Base-by-base conservation (phyloP, 2,113 vertebrate genomes). In the Lasiurus cinereus region DNA sequence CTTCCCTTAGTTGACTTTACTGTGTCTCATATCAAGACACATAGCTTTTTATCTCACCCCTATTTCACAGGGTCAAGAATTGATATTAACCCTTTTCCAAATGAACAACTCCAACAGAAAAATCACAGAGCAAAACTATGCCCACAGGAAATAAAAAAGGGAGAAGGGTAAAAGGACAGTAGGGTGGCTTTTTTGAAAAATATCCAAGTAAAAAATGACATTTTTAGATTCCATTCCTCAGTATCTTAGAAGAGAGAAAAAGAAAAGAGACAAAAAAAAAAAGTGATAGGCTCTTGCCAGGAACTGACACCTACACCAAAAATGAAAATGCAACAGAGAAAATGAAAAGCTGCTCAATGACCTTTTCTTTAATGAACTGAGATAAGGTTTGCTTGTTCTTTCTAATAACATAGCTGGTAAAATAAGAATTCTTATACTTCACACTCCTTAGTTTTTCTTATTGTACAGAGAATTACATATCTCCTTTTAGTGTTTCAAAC, bases 1-100 rank as follows among this genome's bases (percentile, higher is more conserved):
- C 62, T 90, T 95, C 92, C 54, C 13, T 29, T 72, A 64, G 43
- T 86, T 92, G 92, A 83, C 80, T 96, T 91, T 74, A 70, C 66
- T 48, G 43, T 91, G 97, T 88, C 93, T 96, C 74, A 92, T 1
- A 96, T 90, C 16, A 70, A 94, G 90, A 80, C 92, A 97, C 89
- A 95, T 87, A 97, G 96, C 74, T 96, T 96, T 96, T 96, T 83
- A 91, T 96, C 97, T 98, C 96, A 97, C 96, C 97, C 93, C 88
- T 95, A 97, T 98, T 98, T 98, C 98, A 97, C 33, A 90, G 93
- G 97, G 97, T 96, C 27, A 89, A 89, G 91, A 94, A 97, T 80
- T 98, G 96, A 97, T 97, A 97, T 97, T 97, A 97, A 97, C 88
- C 94, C 94, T 97, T 96, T 97, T 97, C 92, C 95, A 96, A 93